Base-by-base conservation (phyloP, 2,113 vertebrate genomes). In the Haemorhous mexicanus region DNA sequence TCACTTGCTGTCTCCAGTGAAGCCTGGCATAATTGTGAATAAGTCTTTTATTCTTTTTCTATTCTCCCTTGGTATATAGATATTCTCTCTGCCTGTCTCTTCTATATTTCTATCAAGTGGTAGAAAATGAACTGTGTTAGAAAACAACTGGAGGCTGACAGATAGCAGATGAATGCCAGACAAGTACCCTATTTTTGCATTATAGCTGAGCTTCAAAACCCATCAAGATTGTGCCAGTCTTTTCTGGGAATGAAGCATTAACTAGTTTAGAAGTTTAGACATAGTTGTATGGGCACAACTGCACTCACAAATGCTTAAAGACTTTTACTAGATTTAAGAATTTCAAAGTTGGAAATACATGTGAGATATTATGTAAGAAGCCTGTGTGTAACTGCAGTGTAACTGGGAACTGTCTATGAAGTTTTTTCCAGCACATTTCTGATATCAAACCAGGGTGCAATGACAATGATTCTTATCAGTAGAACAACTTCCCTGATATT, bases 111-210 rank as follows among this genome's bases (percentile, higher is more conserved):
- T 79, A 84, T 84, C 62, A 96, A 79, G 64, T 35, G 55, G 16
- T 73, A 87, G 66, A 95, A 96, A 96, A 97, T 94, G 59, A 96
- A 75, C 92, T 85, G 63, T 83, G 50, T 67, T 84, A 82, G 72
- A 90, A 90, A 74, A 85, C 81, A 88, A 95, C 67, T n/a, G 39
- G 72, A 93, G 94, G 73, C 78, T 94, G 90, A 88, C 69, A 93
- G 72, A 68, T 58, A 84, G 75, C 58, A 70, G 66, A 93, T 95
- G 39, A 67, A 76, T 72, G 81, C 56, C 81, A 94, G 76, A 93
- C 46, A 89, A 93, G 74, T 67, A 59, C 91, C 94, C 50, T 76
- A 32, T 73, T 85, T 94, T 62, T 96, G n/a, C 2, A 3, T 50
- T 90, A 87, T 19, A 96, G 86, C 83, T 86, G 63, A 90, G 33